phyloP scores from a whole-genome alignment of 2,113 vertebrate species.

The Sander lucioperca region DNA sequence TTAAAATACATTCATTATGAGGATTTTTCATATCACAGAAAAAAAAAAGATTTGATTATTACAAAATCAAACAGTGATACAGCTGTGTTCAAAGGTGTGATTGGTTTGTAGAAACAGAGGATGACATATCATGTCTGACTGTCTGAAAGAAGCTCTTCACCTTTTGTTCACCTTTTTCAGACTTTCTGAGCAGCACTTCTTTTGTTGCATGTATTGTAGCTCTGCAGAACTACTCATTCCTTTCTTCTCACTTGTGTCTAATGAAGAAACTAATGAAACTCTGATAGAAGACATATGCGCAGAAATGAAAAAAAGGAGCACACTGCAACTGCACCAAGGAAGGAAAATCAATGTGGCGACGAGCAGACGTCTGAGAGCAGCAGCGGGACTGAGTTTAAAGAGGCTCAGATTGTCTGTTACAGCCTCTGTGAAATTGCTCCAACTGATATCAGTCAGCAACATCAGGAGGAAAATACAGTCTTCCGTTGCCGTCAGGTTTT shows the following conservation, averaged over 20 bases:
- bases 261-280: constrained; percentile 20
- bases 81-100: neutral
- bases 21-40: neutral
- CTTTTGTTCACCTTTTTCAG: neutral
- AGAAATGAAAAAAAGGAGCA: neutral
- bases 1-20: neutral
- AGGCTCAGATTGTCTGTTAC: constrained; percentile 5
- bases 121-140: constrained; percentile 1
- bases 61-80: neutral
- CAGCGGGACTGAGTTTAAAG: constrained; percentile 5
- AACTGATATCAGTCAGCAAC: neutral
- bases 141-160: neutral
- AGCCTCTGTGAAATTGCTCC: constrained; percentile 2
- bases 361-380: constrained; percentile 15
- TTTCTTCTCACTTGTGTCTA: constrained; percentile 29
- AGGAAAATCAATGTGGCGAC: neutral
- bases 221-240: neutral
- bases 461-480: neutral
- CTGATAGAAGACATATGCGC: neutral
- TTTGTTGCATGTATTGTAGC: neutral
- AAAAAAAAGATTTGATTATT: neutral
- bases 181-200: neutral
- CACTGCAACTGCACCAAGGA: neutral
- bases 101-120: neutral
- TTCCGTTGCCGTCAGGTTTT: neutral